Conservation (phyloP, 1,140 invertebrate species). For the Trinorchestia longiramus region DNA sequence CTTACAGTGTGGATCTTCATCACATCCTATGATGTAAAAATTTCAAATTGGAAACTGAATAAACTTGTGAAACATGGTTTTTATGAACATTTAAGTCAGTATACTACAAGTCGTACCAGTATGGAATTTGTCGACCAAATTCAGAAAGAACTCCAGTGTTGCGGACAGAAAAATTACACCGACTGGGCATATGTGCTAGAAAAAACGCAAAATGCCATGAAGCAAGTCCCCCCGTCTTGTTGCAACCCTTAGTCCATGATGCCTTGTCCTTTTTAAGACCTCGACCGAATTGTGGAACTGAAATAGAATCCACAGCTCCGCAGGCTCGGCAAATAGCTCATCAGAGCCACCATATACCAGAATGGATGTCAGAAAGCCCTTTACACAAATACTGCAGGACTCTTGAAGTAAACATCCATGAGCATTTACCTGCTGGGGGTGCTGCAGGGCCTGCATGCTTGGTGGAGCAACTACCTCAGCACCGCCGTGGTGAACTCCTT, state of each 20-base stretch:
- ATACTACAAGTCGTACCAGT: neutral
- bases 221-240: neutral
- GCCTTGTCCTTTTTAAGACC: neutral
- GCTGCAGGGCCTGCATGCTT: neutral
- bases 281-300: neutral
- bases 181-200: neutral
- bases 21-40: neutral
- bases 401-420: neutral
- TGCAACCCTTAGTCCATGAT: neutral
- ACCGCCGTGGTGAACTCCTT: slow-evolving; percentile 19
- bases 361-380: neutral
- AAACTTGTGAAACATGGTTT: neutral
- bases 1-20: neutral
- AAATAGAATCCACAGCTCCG: neutral
- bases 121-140: neutral
- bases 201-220: neutral
- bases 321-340: neutral
- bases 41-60: neutral
- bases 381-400: neutral
- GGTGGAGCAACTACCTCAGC: slow-evolving; percentile 36
- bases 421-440: neutral
- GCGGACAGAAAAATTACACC: neutral
- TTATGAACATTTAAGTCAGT: neutral
- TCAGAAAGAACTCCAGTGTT: neutral
- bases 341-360: neutral